Evolutionary conservation across 2,113 vertebrate genomes (phyloP), one percentile per base, ranked within the genome.

Genomic region (Chionodraco myersi): DNA sequence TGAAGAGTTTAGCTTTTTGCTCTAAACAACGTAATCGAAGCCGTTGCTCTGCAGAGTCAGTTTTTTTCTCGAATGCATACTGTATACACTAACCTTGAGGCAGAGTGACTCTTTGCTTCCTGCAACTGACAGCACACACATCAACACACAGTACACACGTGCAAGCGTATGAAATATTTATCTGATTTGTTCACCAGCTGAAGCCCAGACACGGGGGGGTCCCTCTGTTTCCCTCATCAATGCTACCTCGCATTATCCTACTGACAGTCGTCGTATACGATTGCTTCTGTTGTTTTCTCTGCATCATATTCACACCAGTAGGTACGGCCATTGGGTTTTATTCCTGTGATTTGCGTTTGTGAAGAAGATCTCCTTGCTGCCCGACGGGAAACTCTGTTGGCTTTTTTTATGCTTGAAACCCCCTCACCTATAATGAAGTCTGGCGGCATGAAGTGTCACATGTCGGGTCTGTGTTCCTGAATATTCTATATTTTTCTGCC

Each of bases 71-170:
- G 68, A 71, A 78, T 78, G 82, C 73, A 60, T 82, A 30, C 30
- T 30, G 30, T 30, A 86, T 88, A 94, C 94, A 95, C 94, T 95
- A 95, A 94, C 86, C 64, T 63, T 49, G 73, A 80, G 63, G 76
- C 74, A 34, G 79, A 86, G 63, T 10, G 26, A 11, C 68, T 61
- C 73, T 82, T 63, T 62, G 75, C 69, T 73, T 66, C 52, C 72
- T 41, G 83, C 72, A 12, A 44, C 79, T 71, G 47, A 85, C 81
- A 21, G 68, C 67, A 59, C 59, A 57, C 54, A 63, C 86, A 85
- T 83, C 65, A 60, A 54, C 72, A 79, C 73, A 52, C 5, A 67
- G 71, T 69, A 74, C 52, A 77, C 71, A 18, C 51, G 36, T 45
- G 30, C 75, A 45, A 58, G 8, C 82, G 72, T 78, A 68, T 70